Percentiles rank a stretch among this genome's conserved stretches.
These are phyloP conservation scores for Enhydra lutris DNA, from an alignment of 2,113 vertebrate species.

Conservation along the genomic window DNA sequence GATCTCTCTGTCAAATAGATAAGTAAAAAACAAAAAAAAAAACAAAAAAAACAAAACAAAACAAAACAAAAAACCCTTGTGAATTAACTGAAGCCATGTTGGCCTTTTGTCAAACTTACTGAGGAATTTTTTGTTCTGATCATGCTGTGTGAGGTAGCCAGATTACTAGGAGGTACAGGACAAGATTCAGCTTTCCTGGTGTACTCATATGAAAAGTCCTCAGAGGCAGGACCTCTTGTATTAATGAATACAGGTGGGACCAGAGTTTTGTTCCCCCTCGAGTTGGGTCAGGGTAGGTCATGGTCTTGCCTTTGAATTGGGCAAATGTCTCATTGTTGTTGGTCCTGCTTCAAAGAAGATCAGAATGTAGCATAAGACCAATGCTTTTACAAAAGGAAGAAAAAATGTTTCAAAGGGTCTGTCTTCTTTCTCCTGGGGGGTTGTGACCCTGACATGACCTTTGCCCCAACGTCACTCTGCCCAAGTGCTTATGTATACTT, in stretches of 20 bases:
- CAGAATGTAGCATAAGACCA: background rate
- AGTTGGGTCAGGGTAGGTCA: background rate
- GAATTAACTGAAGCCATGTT: background rate
- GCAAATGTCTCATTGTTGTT: background rate
- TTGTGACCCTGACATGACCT: background rate
- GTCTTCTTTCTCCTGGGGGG: background rate
- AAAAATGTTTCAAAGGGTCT: background rate
- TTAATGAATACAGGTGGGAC: background rate
- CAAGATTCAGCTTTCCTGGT: background rate
- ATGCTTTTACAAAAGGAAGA: slow-evolving; percentile 20
- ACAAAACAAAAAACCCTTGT: background rate
- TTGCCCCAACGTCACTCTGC: background rate
- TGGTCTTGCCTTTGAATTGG: background rate
- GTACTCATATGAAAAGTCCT: background rate
- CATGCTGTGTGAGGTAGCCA: background rate
- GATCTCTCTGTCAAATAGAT: too few species aligned
- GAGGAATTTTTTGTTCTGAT: background rate
- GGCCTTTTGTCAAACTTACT: background rate
- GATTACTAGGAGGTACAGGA: background rate
- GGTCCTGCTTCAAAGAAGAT: background rate
- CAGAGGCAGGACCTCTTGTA: background rate
- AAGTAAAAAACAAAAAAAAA: too few species aligned
- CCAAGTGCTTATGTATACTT: background rate
- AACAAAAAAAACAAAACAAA: too few species aligned
- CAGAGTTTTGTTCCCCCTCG: background rate